phyloP scores from a whole-genome alignment of 2,797 vertebrate species.

The Emydoidea blandingii region DNA sequence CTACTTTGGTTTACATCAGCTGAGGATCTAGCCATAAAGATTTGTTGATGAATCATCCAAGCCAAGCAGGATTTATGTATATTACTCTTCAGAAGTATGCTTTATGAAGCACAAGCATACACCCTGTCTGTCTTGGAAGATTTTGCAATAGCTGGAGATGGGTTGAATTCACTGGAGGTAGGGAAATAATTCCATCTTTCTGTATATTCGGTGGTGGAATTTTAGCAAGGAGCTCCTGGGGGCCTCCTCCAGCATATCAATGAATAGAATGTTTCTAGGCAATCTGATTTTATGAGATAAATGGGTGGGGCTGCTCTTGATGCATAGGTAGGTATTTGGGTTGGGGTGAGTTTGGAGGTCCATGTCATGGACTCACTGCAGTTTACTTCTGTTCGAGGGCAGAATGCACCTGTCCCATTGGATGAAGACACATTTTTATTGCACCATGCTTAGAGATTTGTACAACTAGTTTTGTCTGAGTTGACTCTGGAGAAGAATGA shows the following conservation, averaged over 20 bases:
- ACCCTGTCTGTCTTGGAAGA: background rate
- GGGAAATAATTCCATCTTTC: background rate
- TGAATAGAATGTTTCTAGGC: fast-evolving
- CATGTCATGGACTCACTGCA: background rate
- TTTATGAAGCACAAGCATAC: background rate
- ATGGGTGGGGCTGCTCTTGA: background rate
- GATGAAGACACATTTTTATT: background rate
- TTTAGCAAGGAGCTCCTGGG: background rate
- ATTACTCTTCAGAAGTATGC: background rate
- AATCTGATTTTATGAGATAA: background rate
- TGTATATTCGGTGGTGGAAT: background rate
- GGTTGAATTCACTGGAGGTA: background rate
- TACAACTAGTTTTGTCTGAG: background rate
- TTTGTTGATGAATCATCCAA: background rate
- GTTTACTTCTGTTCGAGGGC: background rate
- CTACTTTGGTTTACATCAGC: background rate
- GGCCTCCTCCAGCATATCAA: background rate
- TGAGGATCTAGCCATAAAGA: fast-evolving
- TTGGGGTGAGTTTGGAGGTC: background rate
- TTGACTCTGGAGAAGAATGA: fast-evolving
- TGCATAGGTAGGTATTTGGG: fast-evolving
- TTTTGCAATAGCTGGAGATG: background rate
- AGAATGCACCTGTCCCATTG: background rate
- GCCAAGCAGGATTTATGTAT: background rate
- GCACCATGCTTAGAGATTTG: background rate